Evolutionary conservation across 2,888 invertebrate genomes (phyloP), one percentile per base, ranked within the genome.

Genomic region (Ichneumon xanthorius): DNA sequence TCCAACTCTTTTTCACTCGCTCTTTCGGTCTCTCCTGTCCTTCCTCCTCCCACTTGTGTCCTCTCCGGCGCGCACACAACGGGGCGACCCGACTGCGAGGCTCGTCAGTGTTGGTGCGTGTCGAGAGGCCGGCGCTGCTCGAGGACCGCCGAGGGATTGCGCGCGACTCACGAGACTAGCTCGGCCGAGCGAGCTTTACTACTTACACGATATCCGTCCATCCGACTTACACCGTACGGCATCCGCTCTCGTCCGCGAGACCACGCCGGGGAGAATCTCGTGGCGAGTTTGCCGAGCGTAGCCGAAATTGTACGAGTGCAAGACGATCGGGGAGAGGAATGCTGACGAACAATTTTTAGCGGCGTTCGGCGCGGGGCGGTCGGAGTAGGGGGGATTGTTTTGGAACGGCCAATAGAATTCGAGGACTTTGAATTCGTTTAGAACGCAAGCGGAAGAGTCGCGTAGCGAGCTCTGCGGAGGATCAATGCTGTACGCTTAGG

Each of bases 121-220:
- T 33, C 16, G 33, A 14, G 5, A 19, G 55, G 26, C 61, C 37
- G 50, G 30, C 53, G 53, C 63, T 65, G 22, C 50, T 58, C 22
- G 40, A 40, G 48, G 48, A 71, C 40, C 48, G 82, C 7, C 80
- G 45, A 80, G 79, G 50, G 63, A 76, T 72, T 86, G 86, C 87
- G 81, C 79, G 79, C 85, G 80, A 82, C 80, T 80, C 82, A 58
- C 58, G 68, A 76, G 37, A 19, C 37, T 40, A 22, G 33, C 61
- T 14, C 48, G n/a, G 61, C 22, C 45, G 71, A 55, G n/a, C 26
- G 67, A 71, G 53, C 61, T 68, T 45, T 48, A 70, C 68, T 26
- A 67, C 45, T 63, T 53, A 65, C 70, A 68, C 77, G 65, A 26
- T 48, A 63, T 45, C 26, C 26, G 50, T 22, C 19, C 55, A 55